These are phyloP conservation scores for Alces alces DNA, from an alignment of 2,113 vertebrate genomes.

Conservation along the genomic window DNA sequence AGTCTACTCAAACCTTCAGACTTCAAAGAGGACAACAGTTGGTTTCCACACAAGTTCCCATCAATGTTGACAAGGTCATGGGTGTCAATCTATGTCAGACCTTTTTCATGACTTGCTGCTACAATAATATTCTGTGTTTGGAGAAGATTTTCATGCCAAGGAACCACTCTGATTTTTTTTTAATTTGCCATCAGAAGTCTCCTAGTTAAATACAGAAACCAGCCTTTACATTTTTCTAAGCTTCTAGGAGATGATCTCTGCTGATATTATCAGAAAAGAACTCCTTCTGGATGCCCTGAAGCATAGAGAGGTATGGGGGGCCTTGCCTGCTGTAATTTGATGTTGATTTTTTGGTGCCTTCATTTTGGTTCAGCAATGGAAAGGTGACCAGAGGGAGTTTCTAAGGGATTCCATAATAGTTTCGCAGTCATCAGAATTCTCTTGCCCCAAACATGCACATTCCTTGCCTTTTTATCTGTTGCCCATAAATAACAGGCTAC, in stretches of 20 bases:
- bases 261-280: background rate
- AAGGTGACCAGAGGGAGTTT: background rate
- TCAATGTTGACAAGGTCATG: conserved; percentile 21
- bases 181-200: background rate
- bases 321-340: background rate
- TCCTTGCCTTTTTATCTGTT: background rate
- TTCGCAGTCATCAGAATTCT: background rate
- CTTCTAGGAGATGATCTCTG: background rate
- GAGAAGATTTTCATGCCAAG: conserved; percentile 33
- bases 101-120: conserved; percentile 20
- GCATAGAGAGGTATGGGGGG: background rate
- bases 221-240: background rate
- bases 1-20: background rate
- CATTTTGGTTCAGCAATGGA: background rate
- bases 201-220: background rate
- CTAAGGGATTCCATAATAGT: background rate
- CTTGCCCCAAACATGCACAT: background rate
- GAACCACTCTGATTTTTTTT: background rate
- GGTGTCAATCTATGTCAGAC: background rate
- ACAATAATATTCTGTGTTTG: background rate
- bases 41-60: conserved; percentile 35
- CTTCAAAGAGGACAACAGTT: conserved; percentile 38
- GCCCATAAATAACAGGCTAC: background rate
- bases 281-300: background rate
- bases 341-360: background rate